Base-by-base conservation (phyloP, 2,888 invertebrate species). In the Drosophila lacicola region DNA sequence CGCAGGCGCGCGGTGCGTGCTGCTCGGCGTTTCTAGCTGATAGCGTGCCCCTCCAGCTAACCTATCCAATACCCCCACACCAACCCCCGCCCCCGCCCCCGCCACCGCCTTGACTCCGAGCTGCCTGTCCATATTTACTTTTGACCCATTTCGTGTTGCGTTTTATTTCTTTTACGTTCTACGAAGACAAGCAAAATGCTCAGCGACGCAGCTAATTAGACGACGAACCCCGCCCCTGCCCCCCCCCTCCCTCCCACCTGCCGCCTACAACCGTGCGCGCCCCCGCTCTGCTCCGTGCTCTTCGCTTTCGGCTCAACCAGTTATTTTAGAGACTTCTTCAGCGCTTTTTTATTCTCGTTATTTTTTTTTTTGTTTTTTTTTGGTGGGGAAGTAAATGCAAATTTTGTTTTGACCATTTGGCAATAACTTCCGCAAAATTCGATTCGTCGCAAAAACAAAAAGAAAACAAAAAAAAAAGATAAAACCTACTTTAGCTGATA, bases 371-470 rank as follows among this genome's bases (percentile, higher is more conserved):
- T 1, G 0, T 53, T 45, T 50, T 42, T 39, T 34, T 49, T 53
- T 47, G 49, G 70, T 58, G 78, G 88, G 82, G 88, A 89, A 89
- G 88, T 83, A 82, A 88, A 88, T 89, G 85, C 86, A 80, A 87
- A 88, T 89, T 78, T 74, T 64, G 64, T 78, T 65, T 67, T 57
- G 68, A 25, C 50, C 73, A 47, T 82, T 78, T 51, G 50, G 19
- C 57, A 51, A 63, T 50, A 55, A 70, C 73, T 77, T 77, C 77
- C 77, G 77, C 66, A 62, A 69, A 69, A 68, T 63, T 54, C 47
- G 60, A 44, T 50, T 19, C 56, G 33, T 44, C 19, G 58, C 19
- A 11, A 55, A 44, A 50, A 44, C 25, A 34, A 41, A 56, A 61
- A 41, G 41, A 49, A 56, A 46, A 10, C 17, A 46, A 45, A 39